These are phyloP conservation scores for Megalops atlanticus DNA, from an alignment of 2,113 vertebrate genomes.

Conservation along the genomic window DNA sequence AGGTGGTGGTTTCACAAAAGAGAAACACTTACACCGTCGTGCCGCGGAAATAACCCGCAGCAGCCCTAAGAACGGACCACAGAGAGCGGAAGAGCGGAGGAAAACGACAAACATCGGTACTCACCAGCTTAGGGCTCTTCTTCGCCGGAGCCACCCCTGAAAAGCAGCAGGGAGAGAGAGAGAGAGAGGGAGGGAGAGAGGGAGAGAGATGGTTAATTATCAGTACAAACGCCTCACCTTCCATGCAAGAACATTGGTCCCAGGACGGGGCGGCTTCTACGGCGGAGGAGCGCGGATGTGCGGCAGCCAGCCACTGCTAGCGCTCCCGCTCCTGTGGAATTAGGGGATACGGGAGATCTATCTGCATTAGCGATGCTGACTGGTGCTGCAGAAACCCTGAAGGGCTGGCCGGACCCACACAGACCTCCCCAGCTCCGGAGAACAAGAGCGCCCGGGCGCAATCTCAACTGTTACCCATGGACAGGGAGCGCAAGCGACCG, in stretches of 20 bases:
- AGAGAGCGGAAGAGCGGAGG: not conserved
- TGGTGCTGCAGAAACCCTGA: constrained; percentile 78
- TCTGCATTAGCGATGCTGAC: constrained; percentile 85
- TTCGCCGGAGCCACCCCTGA: constrained; percentile 94
- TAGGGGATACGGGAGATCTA: constrained; percentile 71
- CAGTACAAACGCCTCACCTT: constrained; percentile 69
- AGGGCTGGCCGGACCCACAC: constrained; percentile 76
- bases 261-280: constrained; percentile 71
- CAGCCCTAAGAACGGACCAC: constrained; percentile 42
- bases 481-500: constrained; percentile 83
- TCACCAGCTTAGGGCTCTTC: constrained; percentile 99
- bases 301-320: constrained; percentile 72
- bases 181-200: constrained; percentile 58
- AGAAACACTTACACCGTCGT: constrained; percentile 20
- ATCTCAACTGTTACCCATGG: constrained; percentile 84
- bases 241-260: constrained; percentile 56
- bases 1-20: too few species aligned
- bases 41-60: constrained; percentile 44
- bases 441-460: constrained; percentile 67
- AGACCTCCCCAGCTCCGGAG: constrained; percentile 70
- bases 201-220: constrained; percentile 63
- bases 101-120: constrained; percentile 58
- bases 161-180: constrained; percentile 67
- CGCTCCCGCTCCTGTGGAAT: constrained; percentile 78
- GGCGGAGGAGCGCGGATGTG: constrained; percentile 77